Evolutionary conservation across 1,140 invertebrate species (phyloP), one percentile per base, ranked within the genome.

Genomic region (Heliconius hermathena): DNA sequence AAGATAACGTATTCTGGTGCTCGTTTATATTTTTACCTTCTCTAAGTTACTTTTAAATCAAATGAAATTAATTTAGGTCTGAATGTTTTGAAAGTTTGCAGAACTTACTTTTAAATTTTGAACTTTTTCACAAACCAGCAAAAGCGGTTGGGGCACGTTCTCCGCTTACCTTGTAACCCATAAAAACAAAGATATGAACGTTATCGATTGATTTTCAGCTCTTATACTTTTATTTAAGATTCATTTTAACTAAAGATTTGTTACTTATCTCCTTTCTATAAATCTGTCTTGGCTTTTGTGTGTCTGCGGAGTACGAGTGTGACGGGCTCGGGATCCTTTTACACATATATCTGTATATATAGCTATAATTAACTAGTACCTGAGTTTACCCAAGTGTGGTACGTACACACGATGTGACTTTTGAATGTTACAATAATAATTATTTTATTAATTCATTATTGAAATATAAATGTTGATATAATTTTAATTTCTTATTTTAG

Each of bases 61-160:
- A 11, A 72, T 38, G 8, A n/a, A 38, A 41, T n/a, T 72, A n/a
- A 26, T 41, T 38, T 38, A 38, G 71, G 18, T 1, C 18, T n/a
- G 18, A 72, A 1, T 11, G 71, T n/a, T 2, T 72, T 38, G 18
- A 38, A 76, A 81, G 36, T 79, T 82, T 76, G 71, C 74, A 60
- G 49, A 81, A 83, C 75, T 81, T 73, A 82, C 81, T 85, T 76
- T 82, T 80, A 79, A 82, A 77, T 66, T 82, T 81, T 77, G 82
- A 87, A 87, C 79, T 91, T 91, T 93, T 92, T 91, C 86, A 91
- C 84, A 79, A 92, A 90, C 86, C 83, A 88, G 90, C 90, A 89
- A 93, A 92, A 92, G 91, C 90, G 90, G 90, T 94, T 90, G 85
- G 90, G 91, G 88, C 90, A 92, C 90, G 91, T 93, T 94, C 90